Base-by-base conservation (phyloP, 2,113 vertebrate genomes). In the Spermophilus dauricus region DNA sequence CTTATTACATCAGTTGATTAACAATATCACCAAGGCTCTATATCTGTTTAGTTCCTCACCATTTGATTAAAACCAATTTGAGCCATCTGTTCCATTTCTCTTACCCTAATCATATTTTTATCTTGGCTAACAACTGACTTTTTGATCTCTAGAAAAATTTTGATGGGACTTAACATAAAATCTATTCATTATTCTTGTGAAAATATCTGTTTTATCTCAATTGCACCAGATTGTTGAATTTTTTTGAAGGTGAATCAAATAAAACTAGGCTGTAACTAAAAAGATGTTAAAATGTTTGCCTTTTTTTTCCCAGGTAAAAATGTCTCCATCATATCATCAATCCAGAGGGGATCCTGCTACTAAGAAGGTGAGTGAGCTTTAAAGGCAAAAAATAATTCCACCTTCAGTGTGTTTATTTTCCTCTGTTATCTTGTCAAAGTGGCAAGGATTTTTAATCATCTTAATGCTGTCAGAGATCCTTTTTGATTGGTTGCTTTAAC, bases 281-380 rank as follows among this genome's bases (percentile, higher is more conserved):
- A 82, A 17, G 9, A 3, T 90, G 78, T 73, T 96, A 56, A 92
- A 93, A 84, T 76, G 17, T 96, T 93, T 97, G 20, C 37, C 78
- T 84, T 97, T 91, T 87, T 45, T 96, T 45, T 95, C 85, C 73
- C 95, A 99, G 99, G 98, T 98, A 88, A 98, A 98, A 80, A 97
- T 98, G 69, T 98, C 98, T 22, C 98, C 99, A 12, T 93, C 97
- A 4, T 98, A 97, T 84, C 97, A 98, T 72, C 98, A 98, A 18
- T 77, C 94, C 30, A 98, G 77, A 91, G 96, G 97, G n/a, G 98
- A 98, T 69, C 95, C 97, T 96, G 80, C 97, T 90, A 63, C 97
- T 80, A 99, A 98, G 91, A 99, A 99, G 98, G 99, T 99, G 88
- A 97, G 95, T 93, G n/a, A 96, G 45, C 86, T 87, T 92, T 86